phyloP scores from a whole-genome alignment of 2,888 invertebrate genomes.

The Diaperis boleti region DNA sequence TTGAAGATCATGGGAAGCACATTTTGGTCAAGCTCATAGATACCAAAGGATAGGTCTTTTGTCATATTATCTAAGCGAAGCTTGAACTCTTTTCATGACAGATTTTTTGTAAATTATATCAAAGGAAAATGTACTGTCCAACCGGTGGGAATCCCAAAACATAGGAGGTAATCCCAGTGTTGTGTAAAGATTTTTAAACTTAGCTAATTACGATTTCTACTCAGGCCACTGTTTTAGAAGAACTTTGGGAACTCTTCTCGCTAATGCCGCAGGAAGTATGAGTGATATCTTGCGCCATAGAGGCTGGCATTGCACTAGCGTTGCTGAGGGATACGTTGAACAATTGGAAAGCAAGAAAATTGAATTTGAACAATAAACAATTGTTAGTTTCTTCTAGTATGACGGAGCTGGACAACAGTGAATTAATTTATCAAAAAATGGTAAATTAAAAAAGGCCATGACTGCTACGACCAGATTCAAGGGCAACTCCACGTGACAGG shows the following conservation, averaged over 20 bases:
- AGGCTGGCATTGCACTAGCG: background rate
- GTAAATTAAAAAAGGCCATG: no score
- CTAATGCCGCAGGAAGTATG: background rate
- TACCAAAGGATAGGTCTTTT: background rate
- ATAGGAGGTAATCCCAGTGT: background rate
- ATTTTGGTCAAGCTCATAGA: background rate
- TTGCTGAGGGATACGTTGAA: background rate
- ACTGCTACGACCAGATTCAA: no score
- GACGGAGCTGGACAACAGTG: no score
- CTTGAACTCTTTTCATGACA: background rate
- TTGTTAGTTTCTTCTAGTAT: no score
- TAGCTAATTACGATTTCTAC: background rate
- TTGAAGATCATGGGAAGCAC: background rate
- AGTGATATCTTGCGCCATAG: background rate
- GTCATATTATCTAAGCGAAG: background rate
- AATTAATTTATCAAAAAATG: no score
- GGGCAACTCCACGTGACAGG: no score
- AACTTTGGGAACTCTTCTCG: background rate
- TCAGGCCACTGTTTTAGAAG: background rate
- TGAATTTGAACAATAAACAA: no score
- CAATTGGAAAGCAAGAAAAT: no score
- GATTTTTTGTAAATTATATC: background rate
- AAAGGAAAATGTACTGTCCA: background rate
- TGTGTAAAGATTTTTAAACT: background rate
- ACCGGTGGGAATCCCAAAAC: background rate